These are phyloP conservation scores for Melieria omissa DNA, from an alignment of 2,888 invertebrate species.

Conservation along the genomic window DNA sequence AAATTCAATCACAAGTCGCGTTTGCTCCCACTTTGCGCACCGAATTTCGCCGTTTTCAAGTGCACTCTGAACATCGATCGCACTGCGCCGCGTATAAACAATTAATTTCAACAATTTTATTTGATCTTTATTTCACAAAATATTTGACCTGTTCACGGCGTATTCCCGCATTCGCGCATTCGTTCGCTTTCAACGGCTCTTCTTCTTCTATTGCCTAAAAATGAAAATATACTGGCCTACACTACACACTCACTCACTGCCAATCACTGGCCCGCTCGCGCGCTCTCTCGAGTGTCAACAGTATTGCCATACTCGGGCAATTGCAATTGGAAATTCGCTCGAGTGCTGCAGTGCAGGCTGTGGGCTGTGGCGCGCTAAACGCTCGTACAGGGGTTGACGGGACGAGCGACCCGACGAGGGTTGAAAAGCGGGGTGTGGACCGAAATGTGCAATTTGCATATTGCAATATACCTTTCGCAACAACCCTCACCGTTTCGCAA, in stretches of 20 bases:
- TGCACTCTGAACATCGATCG: conserved; percentile 5
- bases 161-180: conserved; percentile 17
- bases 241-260: conserved; percentile 18
- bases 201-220: conserved; percentile 45
- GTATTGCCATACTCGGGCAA: conserved; percentile 17
- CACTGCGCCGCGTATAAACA: conserved; percentile 33
- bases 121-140: conserved; percentile 47
- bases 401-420: too few species aligned
- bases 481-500: too few species aligned
- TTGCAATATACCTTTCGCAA: too few species aligned
- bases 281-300: background rate
- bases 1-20: background rate
- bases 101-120: conserved; percentile 45
- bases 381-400: too few species aligned
- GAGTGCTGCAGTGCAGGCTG: too few species aligned
- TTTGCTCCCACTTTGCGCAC: too few species aligned
- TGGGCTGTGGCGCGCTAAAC: too few species aligned
- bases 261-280: too few species aligned
- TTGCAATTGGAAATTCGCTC: too few species aligned
- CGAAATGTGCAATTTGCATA: too few species aligned
- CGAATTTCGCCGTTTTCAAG: background rate
- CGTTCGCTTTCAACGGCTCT: background rate
- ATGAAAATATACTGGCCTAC: conserved; percentile 37
- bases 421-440: too few species aligned
- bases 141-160: conserved; percentile 43